These are phyloP conservation scores for Drosophila melanogaster DNA, from an alignment of 1,140 invertebrate genomes.

Conservation along the genomic window DNA sequence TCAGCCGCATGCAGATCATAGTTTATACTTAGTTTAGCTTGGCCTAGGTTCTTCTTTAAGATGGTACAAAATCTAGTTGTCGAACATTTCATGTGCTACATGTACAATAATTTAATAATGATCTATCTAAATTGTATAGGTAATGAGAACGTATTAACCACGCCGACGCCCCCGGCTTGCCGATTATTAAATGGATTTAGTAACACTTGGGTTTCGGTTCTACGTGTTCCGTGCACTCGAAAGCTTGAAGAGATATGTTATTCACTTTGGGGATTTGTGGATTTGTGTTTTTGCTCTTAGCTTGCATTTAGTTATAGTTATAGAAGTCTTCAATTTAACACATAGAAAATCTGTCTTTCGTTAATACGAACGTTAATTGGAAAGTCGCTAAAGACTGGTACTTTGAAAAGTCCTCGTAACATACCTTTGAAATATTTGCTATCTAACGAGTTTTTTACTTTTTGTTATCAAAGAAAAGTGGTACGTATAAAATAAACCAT, in stretches of 20 bases:
- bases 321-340: slow-evolving; percentile 70
- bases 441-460: slow-evolving; percentile 46
- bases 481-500: slow-evolving; percentile 71
- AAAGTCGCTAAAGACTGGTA: slow-evolving; percentile 57
- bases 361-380: slow-evolving; percentile 59
- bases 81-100: slow-evolving; percentile 42
- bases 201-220: slow-evolving; percentile 59
- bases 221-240: slow-evolving; percentile 48
- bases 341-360: slow-evolving; percentile 52
- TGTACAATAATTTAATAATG: slow-evolving; percentile 55
- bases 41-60: slow-evolving; percentile 44
- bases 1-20: slow-evolving; percentile 55
- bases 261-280: slow-evolving; percentile 21
- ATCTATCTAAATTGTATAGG: slow-evolving; percentile 59
- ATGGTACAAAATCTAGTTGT: slow-evolving; percentile 63
- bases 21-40: slow-evolving; percentile 42
- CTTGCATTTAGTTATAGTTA: slow-evolving; percentile 44
- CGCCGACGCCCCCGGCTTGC: slow-evolving; percentile 12
- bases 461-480: slow-evolving; percentile 50
- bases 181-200: slow-evolving; percentile 54
- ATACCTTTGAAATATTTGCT: slow-evolving; percentile 56
- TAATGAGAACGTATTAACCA: slow-evolving; percentile 33
- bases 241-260: slow-evolving; percentile 75
- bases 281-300: slow-evolving; percentile 26
- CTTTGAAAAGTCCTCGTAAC: slow-evolving; percentile 43